Percentiles rank a stretch among this genome's conserved stretches.
These are phyloP conservation scores for Calephelis perditalis DNA, from an alignment of 2,888 invertebrate species.

Conservation along the genomic window DNA sequence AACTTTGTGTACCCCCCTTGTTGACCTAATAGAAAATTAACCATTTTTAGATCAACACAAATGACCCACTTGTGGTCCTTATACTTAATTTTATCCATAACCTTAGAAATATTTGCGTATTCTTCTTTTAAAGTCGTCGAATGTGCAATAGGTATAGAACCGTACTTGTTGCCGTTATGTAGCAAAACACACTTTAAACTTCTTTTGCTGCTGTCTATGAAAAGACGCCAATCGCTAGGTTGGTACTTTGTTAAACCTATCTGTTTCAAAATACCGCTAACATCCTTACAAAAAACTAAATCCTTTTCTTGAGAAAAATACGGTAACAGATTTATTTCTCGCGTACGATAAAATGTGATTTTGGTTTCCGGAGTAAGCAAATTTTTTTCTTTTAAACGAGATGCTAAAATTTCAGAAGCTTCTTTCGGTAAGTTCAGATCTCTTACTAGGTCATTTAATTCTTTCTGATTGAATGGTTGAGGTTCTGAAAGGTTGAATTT, in stretches of 20 bases:
- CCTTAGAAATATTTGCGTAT: slow-evolving; percentile 16
- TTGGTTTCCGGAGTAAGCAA: slow-evolving; percentile 17
- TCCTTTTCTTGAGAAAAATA: slow-evolving; percentile 15
- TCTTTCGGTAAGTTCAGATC: slow-evolving; percentile 20
- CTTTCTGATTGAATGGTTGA: slow-evolving; percentile 20
- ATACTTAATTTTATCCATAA: slow-evolving; percentile 21
- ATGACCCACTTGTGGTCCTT: slow-evolving; percentile 20
- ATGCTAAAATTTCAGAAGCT: slow-evolving; percentile 19
- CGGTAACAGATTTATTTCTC: slow-evolving; percentile 8
- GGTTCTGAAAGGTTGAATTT: slow-evolving; percentile 13
- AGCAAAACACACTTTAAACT: slow-evolving; percentile 23
- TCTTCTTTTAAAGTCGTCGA: slow-evolving; percentile 19
- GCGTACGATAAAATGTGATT: slow-evolving; percentile 19
- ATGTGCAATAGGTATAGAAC: slow-evolving; percentile 20
- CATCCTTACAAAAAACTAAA: not conserved
- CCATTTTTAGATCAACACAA: slow-evolving; percentile 22
- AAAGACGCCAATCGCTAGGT: not conserved
- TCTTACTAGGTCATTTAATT: slow-evolving; percentile 22
- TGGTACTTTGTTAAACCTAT: slow-evolving; percentile 12
- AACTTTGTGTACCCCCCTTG: slow-evolving; percentile 21
- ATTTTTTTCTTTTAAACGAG: slow-evolving; percentile 22
- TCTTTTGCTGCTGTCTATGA: slow-evolving; percentile 19
- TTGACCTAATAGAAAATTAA: slow-evolving; percentile 15
- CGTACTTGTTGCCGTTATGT: slow-evolving; percentile 25
- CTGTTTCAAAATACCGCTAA: slow-evolving; percentile 20